Conservation (phyloP, 2,797 vertebrate species). For the Fistularia tabacaria region DNA sequence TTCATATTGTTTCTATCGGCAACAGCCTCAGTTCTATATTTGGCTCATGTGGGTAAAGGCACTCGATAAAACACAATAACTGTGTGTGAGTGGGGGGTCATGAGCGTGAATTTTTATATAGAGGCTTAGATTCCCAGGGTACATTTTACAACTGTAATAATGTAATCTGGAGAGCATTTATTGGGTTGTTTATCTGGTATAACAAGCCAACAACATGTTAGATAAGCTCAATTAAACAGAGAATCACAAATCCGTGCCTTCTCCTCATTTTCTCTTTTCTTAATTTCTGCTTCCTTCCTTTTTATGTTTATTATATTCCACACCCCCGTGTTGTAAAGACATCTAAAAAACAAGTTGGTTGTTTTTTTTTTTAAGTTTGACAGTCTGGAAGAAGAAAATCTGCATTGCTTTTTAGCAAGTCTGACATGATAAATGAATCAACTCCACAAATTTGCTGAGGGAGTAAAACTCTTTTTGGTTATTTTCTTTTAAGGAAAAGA, state of each 20-base stretch:
- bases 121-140: conserved; percentile 51
- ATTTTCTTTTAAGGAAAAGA: conserved; percentile 28
- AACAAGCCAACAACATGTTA: conserved; percentile 53
- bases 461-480: conserved; percentile 32
- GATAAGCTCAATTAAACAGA: conserved; percentile 62
- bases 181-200: conserved; percentile 67
- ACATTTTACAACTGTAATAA: conserved; percentile 66
- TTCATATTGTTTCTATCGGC: conserved; percentile 58
- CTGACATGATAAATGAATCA: conserved; percentile 34
- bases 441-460: conserved; percentile 34
- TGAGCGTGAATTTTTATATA: conserved; percentile 39
- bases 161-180: conserved; percentile 66
- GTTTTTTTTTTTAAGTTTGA: conserved; percentile 21
- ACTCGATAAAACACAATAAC: conserved; percentile 57
- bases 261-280: conserved; percentile 32
- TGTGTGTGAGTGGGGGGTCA: conserved; percentile 38
- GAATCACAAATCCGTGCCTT: conserved; percentile 43
- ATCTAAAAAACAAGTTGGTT: conserved; percentile 13
- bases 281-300: conserved; percentile 13
- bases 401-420: conserved; percentile 19
- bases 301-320: conserved; percentile 21
- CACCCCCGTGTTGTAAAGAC: conserved; percentile 2
- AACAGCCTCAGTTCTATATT: conserved; percentile 52
- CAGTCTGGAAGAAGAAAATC: conserved; percentile 8
- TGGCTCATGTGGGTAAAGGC: conserved; percentile 55